These are phyloP conservation scores for Dryobates pubescens DNA, from an alignment of 2,797 vertebrate genomes.

Conservation along the genomic window DNA sequence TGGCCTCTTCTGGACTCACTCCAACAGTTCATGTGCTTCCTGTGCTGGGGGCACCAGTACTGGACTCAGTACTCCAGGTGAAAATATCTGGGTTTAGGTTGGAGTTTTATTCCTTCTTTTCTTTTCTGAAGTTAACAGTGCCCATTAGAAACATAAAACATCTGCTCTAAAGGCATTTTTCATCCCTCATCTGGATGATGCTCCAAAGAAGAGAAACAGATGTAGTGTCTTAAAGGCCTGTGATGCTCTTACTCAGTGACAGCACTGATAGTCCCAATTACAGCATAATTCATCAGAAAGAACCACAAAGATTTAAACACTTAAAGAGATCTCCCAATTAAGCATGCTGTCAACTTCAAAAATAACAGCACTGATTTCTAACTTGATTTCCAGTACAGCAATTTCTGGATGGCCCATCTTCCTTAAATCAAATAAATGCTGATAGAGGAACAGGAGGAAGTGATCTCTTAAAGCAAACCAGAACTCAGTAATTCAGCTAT, in stretches of 20 bases:
- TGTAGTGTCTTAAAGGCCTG: background rate
- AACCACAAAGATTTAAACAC: background rate
- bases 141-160: background rate
- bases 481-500: background rate
- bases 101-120: background rate
- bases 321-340: background rate
- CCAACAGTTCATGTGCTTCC: no score
- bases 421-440: background rate
- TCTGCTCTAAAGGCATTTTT: background rate
- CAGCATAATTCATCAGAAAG: background rate
- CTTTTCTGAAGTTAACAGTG: background rate
- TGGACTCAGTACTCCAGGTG: no score
- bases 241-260: background rate
- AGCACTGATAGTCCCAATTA: background rate
- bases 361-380: background rate
- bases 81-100: background rate
- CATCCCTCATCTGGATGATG: background rate
- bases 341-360: background rate
- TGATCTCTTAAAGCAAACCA: background rate
- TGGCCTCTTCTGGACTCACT: no score
- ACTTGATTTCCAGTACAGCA: background rate
- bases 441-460: background rate
- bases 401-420: background rate
- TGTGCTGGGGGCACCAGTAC: no score
- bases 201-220: background rate